Base-by-base conservation (phyloP, 2,113 vertebrate genomes). In the Sander lucioperca region DNA sequence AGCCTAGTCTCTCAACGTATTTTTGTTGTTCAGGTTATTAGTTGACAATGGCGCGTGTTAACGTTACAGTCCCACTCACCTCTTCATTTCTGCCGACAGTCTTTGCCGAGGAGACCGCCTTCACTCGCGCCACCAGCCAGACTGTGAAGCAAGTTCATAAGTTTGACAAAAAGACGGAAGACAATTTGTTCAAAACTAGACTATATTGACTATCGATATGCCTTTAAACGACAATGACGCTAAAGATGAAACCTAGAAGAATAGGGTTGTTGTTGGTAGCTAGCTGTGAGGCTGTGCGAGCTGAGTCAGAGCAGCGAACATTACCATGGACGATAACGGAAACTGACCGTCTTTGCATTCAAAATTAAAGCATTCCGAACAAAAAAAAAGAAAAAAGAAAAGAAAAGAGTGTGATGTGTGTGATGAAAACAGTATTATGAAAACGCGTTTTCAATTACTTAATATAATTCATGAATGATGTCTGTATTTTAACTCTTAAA, bases 41-140 rank as follows among this genome's bases (percentile, higher is more conserved):
- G 15, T 11, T 57, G 25, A 74, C 67, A 71, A 82, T 84, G 80
- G 78, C 71, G 71, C 62, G 0, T 27, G 51, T 54, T 27, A 18
- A 1, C 21, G 47, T 54, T 27, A 18, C 12, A 1, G 21, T 74
- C 25, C 33, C 43, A 79, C 91, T 80, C 78, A 92, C 93, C 92
- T 92, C 84, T 94, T 94, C 93, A 94, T 94, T n/a, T 85, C 91
- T 89, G 61, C 64, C 75, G 56, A 89, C 62, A 77, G 80, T 74
- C 85, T 84, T 76, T 83, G 75, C 79, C 82, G 69, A 87, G 75
- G 72, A 88, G 89, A 80, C 87, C 87, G 87, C 76, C 91, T 90
- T 91, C 86, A 81, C 80, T 89, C 84, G 69, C 88, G 91, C 86
- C 88, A 43, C 74, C 82, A 83, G 86, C 86, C 90, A 73, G 68